Percentiles rank a stretch among this genome's conserved stretches.
Conservation (phyloP, 64 coral and sea anemone species). For the Actinia equina region DNA sequence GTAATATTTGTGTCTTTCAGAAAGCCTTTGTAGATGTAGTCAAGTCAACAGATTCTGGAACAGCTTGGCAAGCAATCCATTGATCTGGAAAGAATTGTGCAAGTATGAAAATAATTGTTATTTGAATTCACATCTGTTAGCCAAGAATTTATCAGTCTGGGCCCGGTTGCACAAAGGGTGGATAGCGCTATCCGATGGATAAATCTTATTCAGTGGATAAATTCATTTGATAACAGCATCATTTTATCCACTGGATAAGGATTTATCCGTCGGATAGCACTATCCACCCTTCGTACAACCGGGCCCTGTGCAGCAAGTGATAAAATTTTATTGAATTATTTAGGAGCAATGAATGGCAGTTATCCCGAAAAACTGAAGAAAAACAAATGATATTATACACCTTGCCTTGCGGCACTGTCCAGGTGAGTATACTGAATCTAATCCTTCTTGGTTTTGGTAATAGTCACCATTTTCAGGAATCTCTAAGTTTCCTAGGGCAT, state of each 20-base stretch:
- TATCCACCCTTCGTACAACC: too few relatives aligned
- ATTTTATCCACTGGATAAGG: too few relatives aligned
- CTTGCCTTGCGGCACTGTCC: constrained; percentile 57
- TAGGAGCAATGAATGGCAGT: constrained; percentile 64
- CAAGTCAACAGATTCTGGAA: constrained; percentile 92
- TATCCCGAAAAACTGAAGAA: constrained; percentile 71
- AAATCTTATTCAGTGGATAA: too few relatives aligned
- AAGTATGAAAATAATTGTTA: constrained; percentile 11
- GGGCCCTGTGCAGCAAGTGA: background rate
- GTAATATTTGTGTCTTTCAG: constrained; percentile 38
- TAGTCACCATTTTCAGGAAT: too few relatives aligned
- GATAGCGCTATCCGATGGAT: background rate
- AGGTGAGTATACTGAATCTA: constrained; percentile 17
- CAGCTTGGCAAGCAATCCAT: constrained; percentile 48
- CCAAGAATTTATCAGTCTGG: too few relatives aligned
- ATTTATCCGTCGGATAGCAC: too few relatives aligned
- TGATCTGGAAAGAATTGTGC: constrained; percentile 72
- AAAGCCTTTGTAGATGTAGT: constrained; percentile 82
- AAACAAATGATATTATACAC: constrained; percentile 66
- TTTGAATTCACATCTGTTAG: background rate
- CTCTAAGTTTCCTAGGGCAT: too few relatives aligned
- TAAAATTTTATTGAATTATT: background rate
- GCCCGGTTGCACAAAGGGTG: too few relatives aligned
- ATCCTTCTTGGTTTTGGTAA: background rate
- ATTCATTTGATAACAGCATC: too few relatives aligned